Evolutionary conservation across 2,888 invertebrate species (phyloP), one percentile per base, ranked within the genome.

Genomic region (Thymelicus lineola): DNA sequence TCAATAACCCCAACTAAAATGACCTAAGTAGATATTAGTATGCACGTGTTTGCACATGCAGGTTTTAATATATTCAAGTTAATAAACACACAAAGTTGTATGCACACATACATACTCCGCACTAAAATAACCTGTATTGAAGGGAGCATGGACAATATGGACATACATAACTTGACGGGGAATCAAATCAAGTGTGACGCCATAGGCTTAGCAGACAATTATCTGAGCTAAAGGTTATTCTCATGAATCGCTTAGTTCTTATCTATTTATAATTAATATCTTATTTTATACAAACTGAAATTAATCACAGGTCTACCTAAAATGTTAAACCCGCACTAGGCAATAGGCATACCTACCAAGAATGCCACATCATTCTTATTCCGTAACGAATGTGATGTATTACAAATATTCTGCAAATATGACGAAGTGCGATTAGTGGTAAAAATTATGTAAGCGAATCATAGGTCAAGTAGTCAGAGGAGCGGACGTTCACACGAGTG

Each of bases 391-490:
- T 58, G 28, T 36, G 36, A 17, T 14, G 42, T 48, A 38, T 60
- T 66, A 59, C 50, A 38, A 66, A 59, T 60, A 38, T 57, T 28
- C 35, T 57, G 65, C 66, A 60, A 66, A 59, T 45, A 6, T 66
- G 59, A 45, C 53, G 28, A 42, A 50, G 20, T 38, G 59, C 48
- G 59, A 66, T 59, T 38, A 59, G 48, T 48, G 59, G 59, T 66
- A 57, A 58, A 42, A 57, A 65, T 50, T 66, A 48, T 48, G 66
- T 66, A 59, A 66, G 50, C 14, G 48, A 60, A 50, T 2, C 45
- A 58, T 60, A 60, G 66, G 66, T 66, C 67, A 67, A 50, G 66
- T 17, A 50, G 38, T 50, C 50, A 35, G 61, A 35, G 48, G 66
- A 20, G 46, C 20, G 66, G n/a, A 36, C 59, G 17, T 67, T 67